Base-by-base conservation (phyloP, 2,797 vertebrate genomes). In the Uromys caudimaculatus region DNA sequence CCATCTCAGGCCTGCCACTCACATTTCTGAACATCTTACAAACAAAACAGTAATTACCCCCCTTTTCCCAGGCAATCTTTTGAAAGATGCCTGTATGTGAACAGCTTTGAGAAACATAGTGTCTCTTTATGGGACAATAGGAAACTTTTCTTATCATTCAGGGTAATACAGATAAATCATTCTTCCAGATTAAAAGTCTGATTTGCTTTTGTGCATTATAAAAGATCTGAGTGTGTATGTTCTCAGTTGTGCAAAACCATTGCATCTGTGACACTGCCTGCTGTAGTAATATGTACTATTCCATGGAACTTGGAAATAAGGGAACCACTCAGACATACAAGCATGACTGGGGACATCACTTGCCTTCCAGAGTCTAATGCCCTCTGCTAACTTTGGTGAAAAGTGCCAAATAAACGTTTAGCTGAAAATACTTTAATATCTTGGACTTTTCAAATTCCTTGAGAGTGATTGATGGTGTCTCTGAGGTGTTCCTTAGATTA, bases 341-440 rank as follows among this genome's bases (percentile, higher is more conserved):
- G 27, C 4, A 1, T 47, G 35, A 82, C 41, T 27, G 41, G 58
- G 27, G 71, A 32, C 21, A 1, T 54, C 10, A 67, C 5, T 75
- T 24, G 3, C 60, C 58, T 89, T 23, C n/a, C 32, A 79, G 16
- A 47, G 5, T 50, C 44, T 73, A 0, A 0, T 54, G 17, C 83
- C 8, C 82, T 86, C 58, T 69, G 21, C 60, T 38, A 17, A 41
- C 12, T 7, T 71, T 50, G 56, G 3, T 67, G n/a, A 89, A 87
- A 92, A 29, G 12, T 47, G 13, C 3, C 23, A 83, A 56, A 52
- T 3, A 67, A 64, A 6, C 50, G 13, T 11, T 84, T 90, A 69
- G 24, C 60, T 89, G 14, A 13, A 84, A 24, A 69, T 77, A 90
- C 1, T 32, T 64, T 95, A 90, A 83, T 86, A 86, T 93, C n/a